A percentile compares a stretch with the other conserved stretches of the same genome.
Conservation (phyloP, 2,888 invertebrate species). For the Xylota sylvarum region DNA sequence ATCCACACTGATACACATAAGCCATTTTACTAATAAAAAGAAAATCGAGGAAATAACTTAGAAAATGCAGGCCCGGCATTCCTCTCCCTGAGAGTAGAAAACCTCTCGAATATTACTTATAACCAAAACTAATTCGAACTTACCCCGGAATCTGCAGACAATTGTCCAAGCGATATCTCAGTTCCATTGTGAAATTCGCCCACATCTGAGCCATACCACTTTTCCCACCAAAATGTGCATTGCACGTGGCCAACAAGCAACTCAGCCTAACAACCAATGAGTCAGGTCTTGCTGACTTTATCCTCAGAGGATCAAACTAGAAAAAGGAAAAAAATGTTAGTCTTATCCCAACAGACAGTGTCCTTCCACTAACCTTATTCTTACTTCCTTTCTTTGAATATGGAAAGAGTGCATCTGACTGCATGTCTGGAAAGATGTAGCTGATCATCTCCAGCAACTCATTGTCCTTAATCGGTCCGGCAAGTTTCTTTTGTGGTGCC, state of each 20-base stretch:
- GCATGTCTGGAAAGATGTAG: constrained; percentile 95
- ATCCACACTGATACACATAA: too few relatives aligned
- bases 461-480: constrained; percentile 92
- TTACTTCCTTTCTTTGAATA: constrained; percentile 85
- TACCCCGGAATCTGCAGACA: constrained; percentile 92
- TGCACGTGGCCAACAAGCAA: constrained; percentile 89
- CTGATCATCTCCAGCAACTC: constrained; percentile 91
- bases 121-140: constrained; percentile 84
- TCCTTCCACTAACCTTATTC: constrained; percentile 84
- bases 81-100: too few relatives aligned
- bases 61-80: too few relatives aligned
- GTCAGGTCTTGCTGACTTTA: constrained; percentile 91
- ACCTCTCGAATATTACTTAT: too few relatives aligned
- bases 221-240: constrained; percentile 91
- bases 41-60: too few relatives aligned
- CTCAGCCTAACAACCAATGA: constrained; percentile 93
- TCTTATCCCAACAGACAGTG: background rate
- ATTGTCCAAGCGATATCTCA: constrained; percentile 95
- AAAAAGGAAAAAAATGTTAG: constrained; percentile 70
- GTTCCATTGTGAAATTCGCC: constrained; percentile 96
- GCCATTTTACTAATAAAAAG: too few relatives aligned
- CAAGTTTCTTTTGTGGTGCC: constrained; percentile 85
- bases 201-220: constrained; percentile 94
- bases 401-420: constrained; percentile 86
- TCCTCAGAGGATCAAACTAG: constrained; percentile 86